Percentiles rank a stretch among this genome's conserved stretches.
Conservation (phyloP, 1,140 invertebrate genomes). For the Helicoverpa zea region DNA sequence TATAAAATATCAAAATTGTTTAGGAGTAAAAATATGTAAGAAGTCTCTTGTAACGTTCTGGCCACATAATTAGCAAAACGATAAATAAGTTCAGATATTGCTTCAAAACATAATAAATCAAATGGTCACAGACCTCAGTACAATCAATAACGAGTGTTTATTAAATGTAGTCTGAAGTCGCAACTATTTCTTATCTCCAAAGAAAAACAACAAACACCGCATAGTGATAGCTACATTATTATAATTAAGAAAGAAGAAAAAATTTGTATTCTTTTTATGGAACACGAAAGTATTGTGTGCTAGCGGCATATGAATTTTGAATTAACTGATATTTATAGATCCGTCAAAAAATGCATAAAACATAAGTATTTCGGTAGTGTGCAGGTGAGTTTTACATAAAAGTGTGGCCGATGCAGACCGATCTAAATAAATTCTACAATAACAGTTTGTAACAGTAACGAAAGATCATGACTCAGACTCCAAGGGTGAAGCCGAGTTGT, state of each 20-base stretch:
- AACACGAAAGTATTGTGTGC: not conserved
- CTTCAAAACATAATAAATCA: constrained; percentile 28
- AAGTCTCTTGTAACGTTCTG: not conserved
- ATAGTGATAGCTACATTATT: not conserved
- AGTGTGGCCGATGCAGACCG: too few species aligned
- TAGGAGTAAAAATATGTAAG: not conserved
- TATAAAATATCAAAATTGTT: not conserved
- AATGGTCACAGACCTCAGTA: constrained; percentile 44
- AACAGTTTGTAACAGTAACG: too few species aligned
- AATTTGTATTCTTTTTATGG: not conserved
- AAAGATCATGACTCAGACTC: too few species aligned
- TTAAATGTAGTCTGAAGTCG: constrained; percentile 27
- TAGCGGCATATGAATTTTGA: too few species aligned
- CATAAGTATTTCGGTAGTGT: too few species aligned
- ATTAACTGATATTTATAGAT: too few species aligned
- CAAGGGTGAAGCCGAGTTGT: too few species aligned
- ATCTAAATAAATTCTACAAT: too few species aligned
- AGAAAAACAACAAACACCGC: constrained; percentile 24
- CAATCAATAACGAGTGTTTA: constrained; percentile 41
- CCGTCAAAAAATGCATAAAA: too few species aligned
- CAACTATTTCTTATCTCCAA: constrained; percentile 15
- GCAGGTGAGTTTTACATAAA: too few species aligned
- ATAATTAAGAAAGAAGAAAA: not conserved
- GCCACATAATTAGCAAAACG: not conserved
- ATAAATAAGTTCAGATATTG: constrained; percentile 22